A percentile compares a stretch with the other conserved stretches of the same genome.
phyloP scores from a whole-genome alignment of 2,113 vertebrate species.

The Prionailurus bengalensis region DNA sequence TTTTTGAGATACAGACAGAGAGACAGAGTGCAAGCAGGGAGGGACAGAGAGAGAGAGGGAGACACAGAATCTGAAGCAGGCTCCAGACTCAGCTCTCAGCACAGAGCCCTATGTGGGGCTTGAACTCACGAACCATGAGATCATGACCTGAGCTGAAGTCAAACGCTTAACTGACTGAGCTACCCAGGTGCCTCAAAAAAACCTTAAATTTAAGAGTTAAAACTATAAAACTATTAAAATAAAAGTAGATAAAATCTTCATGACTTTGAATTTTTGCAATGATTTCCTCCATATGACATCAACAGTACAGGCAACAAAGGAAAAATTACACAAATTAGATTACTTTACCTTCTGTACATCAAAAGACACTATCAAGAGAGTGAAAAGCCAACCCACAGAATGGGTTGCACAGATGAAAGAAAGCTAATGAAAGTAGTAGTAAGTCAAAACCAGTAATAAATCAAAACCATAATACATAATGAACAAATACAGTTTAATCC shows the following conservation, averaged over 20 bases:
- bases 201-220: neutral
- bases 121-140: no score
- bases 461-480: neutral
- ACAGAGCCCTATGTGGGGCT: no score
- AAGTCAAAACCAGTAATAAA: neutral
- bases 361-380: neutral
- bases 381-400: neutral
- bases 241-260: neutral
- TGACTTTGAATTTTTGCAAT: neutral
- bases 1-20: no score
- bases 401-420: neutral
- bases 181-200: neutral
- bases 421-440: neutral
- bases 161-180: no score
- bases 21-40: no score
- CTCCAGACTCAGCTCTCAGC: no score
- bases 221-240: neutral
- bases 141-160: no score
- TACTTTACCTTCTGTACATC: neutral
- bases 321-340: neutral
- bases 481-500: neutral
- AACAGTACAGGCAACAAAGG: neutral
- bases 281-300: neutral
- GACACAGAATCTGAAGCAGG: no score
- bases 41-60: no score